phyloP scores from a whole-genome alignment of 2,888 invertebrate genomes.

The Craniophora ligustri region DNA sequence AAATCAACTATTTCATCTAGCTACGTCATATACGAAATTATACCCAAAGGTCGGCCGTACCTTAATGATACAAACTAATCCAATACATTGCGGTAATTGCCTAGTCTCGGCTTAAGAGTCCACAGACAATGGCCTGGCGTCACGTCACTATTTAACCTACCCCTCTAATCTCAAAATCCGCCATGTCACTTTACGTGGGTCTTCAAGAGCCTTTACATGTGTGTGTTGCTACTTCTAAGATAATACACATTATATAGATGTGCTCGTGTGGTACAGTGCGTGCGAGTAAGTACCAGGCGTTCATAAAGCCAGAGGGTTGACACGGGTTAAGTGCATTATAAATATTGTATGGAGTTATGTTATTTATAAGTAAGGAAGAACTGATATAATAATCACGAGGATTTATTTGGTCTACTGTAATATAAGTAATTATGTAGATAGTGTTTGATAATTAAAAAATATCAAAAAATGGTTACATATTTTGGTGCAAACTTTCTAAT shows the following conservation, averaged over 20 bases:
- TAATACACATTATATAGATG: conserved; percentile 1
- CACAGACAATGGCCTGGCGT: conserved; percentile 5
- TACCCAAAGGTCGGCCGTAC: no score
- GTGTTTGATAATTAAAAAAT: no score
- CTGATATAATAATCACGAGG: no score
- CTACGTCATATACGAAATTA: no score
- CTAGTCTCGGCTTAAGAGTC: not conserved
- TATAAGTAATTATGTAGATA: no score
- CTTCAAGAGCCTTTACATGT: not conserved
- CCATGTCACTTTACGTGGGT: conserved; percentile 9
- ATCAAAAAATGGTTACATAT: no score
- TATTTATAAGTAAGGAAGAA: not conserved
- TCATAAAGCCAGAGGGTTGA: conserved; percentile 16
- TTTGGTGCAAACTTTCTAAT: no score
- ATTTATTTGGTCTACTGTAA: no score
- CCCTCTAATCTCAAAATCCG: conserved; percentile 29
- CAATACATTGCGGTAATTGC: no score
- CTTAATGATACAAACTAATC: no score
- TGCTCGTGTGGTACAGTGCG: conserved; percentile 6
- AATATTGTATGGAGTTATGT: conserved; percentile 12
- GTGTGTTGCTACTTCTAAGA: not conserved
- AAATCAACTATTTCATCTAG: no score
- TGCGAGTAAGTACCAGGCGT: conserved; percentile 8
- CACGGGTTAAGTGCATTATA: conserved; percentile 12
- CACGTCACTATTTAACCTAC: conserved; percentile 13